Conservation (phyloP, 2,113 vertebrate genomes). For the Zeus faber region DNA sequence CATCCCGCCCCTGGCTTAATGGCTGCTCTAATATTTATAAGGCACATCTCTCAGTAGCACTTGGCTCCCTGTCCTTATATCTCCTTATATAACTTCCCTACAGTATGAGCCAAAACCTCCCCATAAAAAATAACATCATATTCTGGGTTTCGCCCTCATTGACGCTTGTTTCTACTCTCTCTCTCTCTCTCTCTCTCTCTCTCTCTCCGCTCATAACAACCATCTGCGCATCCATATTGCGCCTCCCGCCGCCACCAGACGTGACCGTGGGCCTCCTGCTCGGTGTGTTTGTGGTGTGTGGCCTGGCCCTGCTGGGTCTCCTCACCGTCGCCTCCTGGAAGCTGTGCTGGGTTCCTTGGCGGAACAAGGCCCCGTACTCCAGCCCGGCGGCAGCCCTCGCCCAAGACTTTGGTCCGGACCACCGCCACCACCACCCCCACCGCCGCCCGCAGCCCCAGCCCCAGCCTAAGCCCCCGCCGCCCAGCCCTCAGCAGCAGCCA, state of each 20-base stretch:
- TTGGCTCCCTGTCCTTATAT: slow-evolving; percentile 3
- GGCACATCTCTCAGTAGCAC: slow-evolving; percentile 1
- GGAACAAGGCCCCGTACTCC: slow-evolving; percentile 78
- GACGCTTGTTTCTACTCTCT: slow-evolving; percentile 21
- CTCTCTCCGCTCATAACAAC: slow-evolving; percentile 53
- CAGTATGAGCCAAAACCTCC: too few species aligned
- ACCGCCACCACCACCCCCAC: slow-evolving; percentile 29
- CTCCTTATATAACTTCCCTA: slow-evolving; percentile 23
- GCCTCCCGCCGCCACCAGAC: slow-evolving; percentile 75
- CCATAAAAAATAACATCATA: neutral
- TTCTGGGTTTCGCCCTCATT: slow-evolving; percentile 7
- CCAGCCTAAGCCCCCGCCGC: slow-evolving; percentile 17
- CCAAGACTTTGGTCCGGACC: slow-evolving; percentile 45
- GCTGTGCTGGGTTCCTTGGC: slow-evolving; percentile 87
- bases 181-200: slow-evolving; percentile 23
- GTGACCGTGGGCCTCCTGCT: slow-evolving; percentile 88
- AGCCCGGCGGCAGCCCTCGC: slow-evolving; percentile 55
- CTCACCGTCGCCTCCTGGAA: slow-evolving; percentile 92
- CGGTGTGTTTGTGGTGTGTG: slow-evolving; percentile 85
- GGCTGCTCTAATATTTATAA: slow-evolving; percentile 54
- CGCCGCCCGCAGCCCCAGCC: slow-evolving; percentile 33
- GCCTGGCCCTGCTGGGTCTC: slow-evolving; percentile 87
- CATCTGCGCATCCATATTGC: slow-evolving; percentile 77
- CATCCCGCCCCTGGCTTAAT: slow-evolving; percentile 25
- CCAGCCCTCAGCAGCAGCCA: slow-evolving; percentile 22